Percentiles rank a stretch among this genome's conserved stretches.
Evolutionary conservation across 2,797 vertebrate species (phyloP).

Genomic region (Onychomys leucogaster): DNA sequence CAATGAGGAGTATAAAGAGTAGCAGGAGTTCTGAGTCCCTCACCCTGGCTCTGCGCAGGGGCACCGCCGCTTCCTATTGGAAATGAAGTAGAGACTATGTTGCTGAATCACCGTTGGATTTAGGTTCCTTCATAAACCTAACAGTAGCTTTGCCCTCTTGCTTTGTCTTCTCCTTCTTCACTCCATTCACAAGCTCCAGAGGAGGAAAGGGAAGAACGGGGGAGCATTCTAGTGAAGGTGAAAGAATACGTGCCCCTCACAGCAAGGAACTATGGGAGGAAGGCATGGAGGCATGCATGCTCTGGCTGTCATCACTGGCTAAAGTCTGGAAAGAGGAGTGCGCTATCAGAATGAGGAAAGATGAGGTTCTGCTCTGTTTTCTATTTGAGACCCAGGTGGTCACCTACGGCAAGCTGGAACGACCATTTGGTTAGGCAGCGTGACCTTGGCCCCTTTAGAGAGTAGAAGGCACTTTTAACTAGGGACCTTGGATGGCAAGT

Average conservation of each 20-base stretch:
- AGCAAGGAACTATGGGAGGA: background rate
- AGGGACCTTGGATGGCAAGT: background rate
- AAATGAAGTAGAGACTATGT: background rate
- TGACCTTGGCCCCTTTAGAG: background rate
- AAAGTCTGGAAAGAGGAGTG: background rate
- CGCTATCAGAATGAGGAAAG: background rate
- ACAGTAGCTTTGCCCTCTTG: background rate
- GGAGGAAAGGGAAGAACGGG: background rate
- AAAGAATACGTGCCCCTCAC: background rate
- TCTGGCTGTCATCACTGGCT: background rate
- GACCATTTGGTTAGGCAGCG: background rate
- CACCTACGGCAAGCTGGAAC: background rate
- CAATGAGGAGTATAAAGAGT: background rate
- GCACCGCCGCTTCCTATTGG: background rate
- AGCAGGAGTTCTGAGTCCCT: background rate
- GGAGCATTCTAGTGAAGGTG: background rate
- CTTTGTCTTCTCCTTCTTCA: fast-evolving
- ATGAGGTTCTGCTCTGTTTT: background rate
- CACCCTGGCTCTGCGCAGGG: background rate
- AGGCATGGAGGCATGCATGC: too few species aligned
- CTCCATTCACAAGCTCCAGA: background rate
- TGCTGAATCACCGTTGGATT: conserved; percentile 19
- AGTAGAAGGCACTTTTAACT: background rate
- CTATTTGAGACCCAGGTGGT: background rate
- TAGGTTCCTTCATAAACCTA: background rate